These are phyloP conservation scores for Dryocosmus kuriphilus DNA, from an alignment of 2,888 invertebrate genomes.

Conservation along the genomic window DNA sequence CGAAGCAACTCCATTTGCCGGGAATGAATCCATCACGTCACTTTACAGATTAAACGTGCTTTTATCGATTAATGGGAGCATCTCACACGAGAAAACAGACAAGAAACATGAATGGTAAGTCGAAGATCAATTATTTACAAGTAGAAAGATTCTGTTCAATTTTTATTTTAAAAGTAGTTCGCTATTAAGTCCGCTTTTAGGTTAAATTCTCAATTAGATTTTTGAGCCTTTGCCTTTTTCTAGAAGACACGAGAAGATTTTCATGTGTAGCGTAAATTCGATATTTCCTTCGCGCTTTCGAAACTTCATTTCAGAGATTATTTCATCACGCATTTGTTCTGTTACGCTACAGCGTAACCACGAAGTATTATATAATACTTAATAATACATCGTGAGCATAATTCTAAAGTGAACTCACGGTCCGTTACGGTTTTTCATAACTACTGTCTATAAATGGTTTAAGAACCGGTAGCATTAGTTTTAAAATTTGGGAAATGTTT, in stretches of 20 bases:
- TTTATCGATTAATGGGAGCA: slow-evolving; percentile 68
- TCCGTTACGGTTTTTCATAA: too few species aligned
- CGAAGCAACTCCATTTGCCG: too few species aligned
- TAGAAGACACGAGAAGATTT: not conserved
- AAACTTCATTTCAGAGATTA: not conserved
- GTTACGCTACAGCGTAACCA: too few species aligned
- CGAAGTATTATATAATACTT: too few species aligned
- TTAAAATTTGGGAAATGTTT: too few species aligned
- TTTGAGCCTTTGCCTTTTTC: not conserved
- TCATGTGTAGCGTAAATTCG: not conserved
- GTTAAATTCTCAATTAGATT: not conserved
- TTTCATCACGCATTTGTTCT: not conserved
- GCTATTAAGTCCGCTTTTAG: not conserved
- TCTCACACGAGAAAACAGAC: slow-evolving; percentile 63
- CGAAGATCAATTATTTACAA: not conserved
- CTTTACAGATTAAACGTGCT: slow-evolving; percentile 44
- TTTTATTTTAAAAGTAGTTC: not conserved
- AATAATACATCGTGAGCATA: too few species aligned
- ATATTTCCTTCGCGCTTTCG: not conserved
- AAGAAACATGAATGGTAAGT: slow-evolving; percentile 68
- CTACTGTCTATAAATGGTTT: too few species aligned
- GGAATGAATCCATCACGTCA: not conserved
- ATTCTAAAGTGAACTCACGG: too few species aligned
- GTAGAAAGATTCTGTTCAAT: too few species aligned
- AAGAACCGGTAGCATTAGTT: too few species aligned